Conservation (phyloP, 1,140 invertebrate genomes). For the Dreissena rostriformis region DNA sequence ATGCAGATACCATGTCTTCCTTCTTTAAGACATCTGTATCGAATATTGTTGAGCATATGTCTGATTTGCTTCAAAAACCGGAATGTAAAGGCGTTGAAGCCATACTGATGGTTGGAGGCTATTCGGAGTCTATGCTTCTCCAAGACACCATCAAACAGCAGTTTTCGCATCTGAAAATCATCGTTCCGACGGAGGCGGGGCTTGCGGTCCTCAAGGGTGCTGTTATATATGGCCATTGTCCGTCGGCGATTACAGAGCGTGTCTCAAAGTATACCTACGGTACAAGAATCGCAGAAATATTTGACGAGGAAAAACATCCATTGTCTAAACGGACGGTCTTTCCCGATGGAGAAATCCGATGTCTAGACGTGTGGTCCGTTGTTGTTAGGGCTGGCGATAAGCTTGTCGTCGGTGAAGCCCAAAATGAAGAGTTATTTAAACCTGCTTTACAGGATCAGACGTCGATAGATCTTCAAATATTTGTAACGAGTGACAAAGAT, state of each 20-base stretch:
- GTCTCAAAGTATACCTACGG: conserved; percentile 18
- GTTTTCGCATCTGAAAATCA: neutral
- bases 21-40: neutral
- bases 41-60: neutral
- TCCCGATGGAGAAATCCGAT: neutral
- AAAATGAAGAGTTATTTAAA: neutral
- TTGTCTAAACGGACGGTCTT: no score
- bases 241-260: neutral
- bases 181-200: neutral
- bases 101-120: conserved; percentile 26
- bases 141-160: neutral
- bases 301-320: conserved; percentile 5
- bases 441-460: neutral
- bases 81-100: neutral
- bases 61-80: conserved; percentile 1
- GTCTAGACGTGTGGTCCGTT: neutral
- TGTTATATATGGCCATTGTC: conserved; percentile 19
- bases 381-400: neutral
- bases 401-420: neutral
- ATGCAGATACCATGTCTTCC: neutral
- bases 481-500: neutral
- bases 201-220: conserved; percentile 20
- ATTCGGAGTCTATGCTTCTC: conserved; percentile 19
- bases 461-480: neutral
- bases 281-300: neutral